Conservation (phyloP, 2,113 vertebrate species). For the Aleadryas rufinucha region DNA sequence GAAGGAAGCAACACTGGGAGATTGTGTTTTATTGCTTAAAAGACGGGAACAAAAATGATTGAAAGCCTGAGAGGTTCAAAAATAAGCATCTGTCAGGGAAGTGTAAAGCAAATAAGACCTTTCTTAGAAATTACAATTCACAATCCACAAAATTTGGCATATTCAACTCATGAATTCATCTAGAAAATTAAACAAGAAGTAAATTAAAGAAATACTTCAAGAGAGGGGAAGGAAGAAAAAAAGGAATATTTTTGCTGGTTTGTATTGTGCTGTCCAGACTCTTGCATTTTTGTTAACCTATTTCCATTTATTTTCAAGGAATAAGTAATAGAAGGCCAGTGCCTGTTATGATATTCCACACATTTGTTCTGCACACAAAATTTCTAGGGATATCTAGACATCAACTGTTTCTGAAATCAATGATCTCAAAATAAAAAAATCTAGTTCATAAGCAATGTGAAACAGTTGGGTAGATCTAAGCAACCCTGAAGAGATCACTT, state of each 20-base stretch:
- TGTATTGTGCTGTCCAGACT: not conserved
- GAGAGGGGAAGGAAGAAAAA: accelerated
- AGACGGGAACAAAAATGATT: not conserved
- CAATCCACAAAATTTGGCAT: not conserved
- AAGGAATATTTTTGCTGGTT: not conserved
- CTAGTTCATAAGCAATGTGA: not conserved
- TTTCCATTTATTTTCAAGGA: not conserved
- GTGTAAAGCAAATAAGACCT: not conserved
- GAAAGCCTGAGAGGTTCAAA: not conserved
- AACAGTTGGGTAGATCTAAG: not conserved
- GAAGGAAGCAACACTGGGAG: not conserved
- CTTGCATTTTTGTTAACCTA: not conserved
- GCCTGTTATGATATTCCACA: not conserved
- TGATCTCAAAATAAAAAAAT: not conserved
- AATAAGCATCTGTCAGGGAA: not conserved
- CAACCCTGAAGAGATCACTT: not conserved
- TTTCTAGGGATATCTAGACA: not conserved
- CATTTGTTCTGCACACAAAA: not conserved
- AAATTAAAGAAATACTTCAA: not conserved
- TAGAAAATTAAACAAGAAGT: not conserved
- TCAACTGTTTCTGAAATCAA: not conserved
- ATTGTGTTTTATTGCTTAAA: not conserved
- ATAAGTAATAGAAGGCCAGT: not conserved
- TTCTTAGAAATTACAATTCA: not conserved
- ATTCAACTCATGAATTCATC: not conserved